Base-by-base conservation (phyloP, 2,888 invertebrate genomes). In the Drosophila paranaensis region DNA sequence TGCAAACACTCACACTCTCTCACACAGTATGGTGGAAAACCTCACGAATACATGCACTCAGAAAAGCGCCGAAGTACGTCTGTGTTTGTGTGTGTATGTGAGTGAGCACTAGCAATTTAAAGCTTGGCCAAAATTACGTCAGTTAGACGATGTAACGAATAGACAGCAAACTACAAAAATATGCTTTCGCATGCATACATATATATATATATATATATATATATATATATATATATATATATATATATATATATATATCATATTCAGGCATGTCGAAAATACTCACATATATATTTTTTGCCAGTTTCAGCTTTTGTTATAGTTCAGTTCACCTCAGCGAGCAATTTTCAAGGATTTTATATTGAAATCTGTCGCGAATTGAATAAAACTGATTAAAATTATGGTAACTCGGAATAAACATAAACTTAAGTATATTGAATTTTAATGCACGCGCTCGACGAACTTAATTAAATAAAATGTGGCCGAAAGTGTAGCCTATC, bases 101-200 rank as follows among this genome's bases (percentile, higher is more conserved):
- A 11, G 40, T 42, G 58, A 58, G 13, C 20, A 20, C 27, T 27
- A 48, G 16, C 45, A 51, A 64, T 66, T 61, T 42, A 57, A 61
- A 74, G 71, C 71, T 67, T 67, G 51, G 60, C 71, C 57, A 58
- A 66, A 74, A 64, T 77, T 78, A 71, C 77, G 79, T 77, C 78
- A 74, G 56, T n/a, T 48, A 14, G 35, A n/a, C 60, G n/a, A 43
- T 77, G 64, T 62, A 69, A 51, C 42, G 43, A 63, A 64, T 45
- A 42, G 25, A 68, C 42, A 73, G 45, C 45, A 58, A 61, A 50
- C 30, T 55, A 58, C 30, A 16, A 43, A 45, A 39, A 58, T 27
- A 65, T 54, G 20, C 20, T 33, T 8, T 25, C 46, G n/a, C 16
- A 51, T 27, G 27, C 27, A 5, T 6, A n/a, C 2, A 40, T 37